These are phyloP conservation scores for Danio tinwini DNA, from an alignment of 2,797 vertebrate genomes.

Conservation along the genomic window DNA sequence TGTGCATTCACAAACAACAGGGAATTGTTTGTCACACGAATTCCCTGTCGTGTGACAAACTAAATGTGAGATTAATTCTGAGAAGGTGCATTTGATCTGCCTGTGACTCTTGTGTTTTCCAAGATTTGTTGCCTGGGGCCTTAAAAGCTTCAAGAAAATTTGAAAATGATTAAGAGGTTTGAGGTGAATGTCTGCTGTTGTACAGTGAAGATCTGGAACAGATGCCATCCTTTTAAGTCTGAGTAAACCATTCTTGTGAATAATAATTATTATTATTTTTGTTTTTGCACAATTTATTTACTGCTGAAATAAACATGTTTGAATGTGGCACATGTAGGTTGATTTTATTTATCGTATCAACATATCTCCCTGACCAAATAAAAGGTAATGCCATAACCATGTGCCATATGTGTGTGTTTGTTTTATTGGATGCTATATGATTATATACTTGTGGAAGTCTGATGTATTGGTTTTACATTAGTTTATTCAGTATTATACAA, in stretches of 20 bases:
- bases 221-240: conserved; percentile 81
- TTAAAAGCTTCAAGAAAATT: conserved; percentile 81
- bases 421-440: not conserved
- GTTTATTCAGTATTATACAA: too few species aligned
- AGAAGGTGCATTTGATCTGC: conserved; percentile 42
- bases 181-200: conserved; percentile 85
- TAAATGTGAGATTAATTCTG: conserved; percentile 18
- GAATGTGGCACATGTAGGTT: conserved; percentile 64
- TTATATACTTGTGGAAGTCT: too few species aligned
- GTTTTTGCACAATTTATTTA: conserved; percentile 94
- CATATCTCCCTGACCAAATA: not conserved
- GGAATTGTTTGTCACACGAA: too few species aligned
- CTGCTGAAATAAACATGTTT: conserved; percentile 91
- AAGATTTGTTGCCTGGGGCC: conserved; percentile 77
- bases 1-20: too few species aligned
- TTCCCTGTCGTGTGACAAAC: conserved; percentile 29
- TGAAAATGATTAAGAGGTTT: conserved; percentile 71
- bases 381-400: not conserved
- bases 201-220: conserved; percentile 72
- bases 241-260: conserved; percentile 84
- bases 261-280: conserved; percentile 71
- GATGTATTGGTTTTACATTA: not conserved
- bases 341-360: not conserved
- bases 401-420: not conserved
- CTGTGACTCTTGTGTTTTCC: conserved; percentile 43